phyloP scores from a whole-genome alignment of 2,888 invertebrate genomes.

The Aradus depressus region DNA sequence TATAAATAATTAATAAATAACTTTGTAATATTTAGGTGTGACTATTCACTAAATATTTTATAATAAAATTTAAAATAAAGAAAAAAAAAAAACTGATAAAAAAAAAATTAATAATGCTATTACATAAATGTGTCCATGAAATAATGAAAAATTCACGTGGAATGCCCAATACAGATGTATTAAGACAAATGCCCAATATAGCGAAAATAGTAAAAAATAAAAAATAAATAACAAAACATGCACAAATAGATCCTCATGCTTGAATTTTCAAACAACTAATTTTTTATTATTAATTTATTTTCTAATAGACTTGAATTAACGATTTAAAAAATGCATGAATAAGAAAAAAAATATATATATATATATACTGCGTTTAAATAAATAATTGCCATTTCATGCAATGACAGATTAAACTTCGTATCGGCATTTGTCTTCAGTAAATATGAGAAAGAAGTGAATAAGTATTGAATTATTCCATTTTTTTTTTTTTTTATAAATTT shows the following conservation, averaged over 20 bases:
- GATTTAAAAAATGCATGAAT: not conserved
- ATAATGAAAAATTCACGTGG: slow-evolving; percentile 5
- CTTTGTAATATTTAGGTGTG: no score
- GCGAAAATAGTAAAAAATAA: not conserved
- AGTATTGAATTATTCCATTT: no score
- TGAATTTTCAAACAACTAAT: slow-evolving; percentile 5
- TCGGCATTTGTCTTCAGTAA: slow-evolving; percentile 17
- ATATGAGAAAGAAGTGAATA: no score
- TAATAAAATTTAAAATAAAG: not conserved
- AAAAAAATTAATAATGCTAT: not conserved
- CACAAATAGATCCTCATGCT: slow-evolving; percentile 12
- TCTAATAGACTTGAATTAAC: slow-evolving; percentile 2
- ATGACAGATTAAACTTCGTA: slow-evolving; percentile 5
- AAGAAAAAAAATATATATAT: not conserved
- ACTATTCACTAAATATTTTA: not conserved
- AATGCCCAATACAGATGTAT: slow-evolving; percentile 15
- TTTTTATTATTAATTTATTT: slow-evolving; percentile 5
- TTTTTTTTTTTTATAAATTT: slow-evolving; percentile 15
- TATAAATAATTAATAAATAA: slow-evolving; percentile 12
- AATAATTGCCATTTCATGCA: slow-evolving; percentile 13
- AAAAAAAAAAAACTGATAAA: not conserved
- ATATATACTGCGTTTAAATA: not conserved
- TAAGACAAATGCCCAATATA: slow-evolving; percentile 21
- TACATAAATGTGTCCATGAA: slow-evolving; percentile 1
- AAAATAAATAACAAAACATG: no score